phyloP scores from a whole-genome alignment of 2,797 vertebrate species.

The Mus minutoides region DNA sequence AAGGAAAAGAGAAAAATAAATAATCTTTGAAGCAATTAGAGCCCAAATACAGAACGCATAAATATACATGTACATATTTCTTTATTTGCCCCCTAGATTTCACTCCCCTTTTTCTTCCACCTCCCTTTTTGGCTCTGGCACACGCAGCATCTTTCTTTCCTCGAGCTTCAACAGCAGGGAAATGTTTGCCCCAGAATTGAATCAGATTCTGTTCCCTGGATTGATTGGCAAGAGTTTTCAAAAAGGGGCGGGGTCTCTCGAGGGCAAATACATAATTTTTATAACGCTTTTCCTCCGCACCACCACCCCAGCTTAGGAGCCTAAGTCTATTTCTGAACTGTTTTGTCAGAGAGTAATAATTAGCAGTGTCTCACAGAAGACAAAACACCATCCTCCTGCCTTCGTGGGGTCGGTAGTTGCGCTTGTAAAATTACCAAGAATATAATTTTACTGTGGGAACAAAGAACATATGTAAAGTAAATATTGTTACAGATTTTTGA shows the following conservation, averaged over 20 bases:
- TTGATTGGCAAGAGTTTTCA: constrained; percentile 88
- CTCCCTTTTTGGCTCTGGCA: constrained; percentile 84
- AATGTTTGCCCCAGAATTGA: constrained; percentile 86
- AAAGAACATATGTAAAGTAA: constrained; percentile 87
- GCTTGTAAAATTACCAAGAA: constrained; percentile 85
- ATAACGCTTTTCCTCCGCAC: constrained; percentile 85
- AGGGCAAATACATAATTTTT: constrained; percentile 87
- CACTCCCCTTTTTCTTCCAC: constrained; percentile 83
- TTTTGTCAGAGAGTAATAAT: constrained; percentile 85
- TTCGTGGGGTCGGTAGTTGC: constrained; percentile 71
- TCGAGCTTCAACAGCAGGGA: constrained; percentile 87
- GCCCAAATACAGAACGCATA: constrained; percentile 87
- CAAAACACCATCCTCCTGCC: constrained; percentile 70
- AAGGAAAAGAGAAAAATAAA: constrained; percentile 88
- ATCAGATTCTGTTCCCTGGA: constrained; percentile 84
- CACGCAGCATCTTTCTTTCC: constrained; percentile 86
- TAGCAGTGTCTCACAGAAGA: constrained; percentile 81
- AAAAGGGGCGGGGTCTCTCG: constrained; percentile 84
- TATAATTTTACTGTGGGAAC: constrained; percentile 85
- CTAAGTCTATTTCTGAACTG: constrained; percentile 85
- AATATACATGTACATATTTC: constrained; percentile 86
- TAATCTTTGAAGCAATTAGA: constrained; percentile 90
- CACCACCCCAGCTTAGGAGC: constrained; percentile 81
- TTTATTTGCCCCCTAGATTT: constrained; percentile 87
- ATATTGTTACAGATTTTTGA: constrained; percentile 84